These are phyloP conservation scores for Porites evermanni DNA, from an alignment of 92 coral and sea anemone genomes.

Conservation along the genomic window DNA sequence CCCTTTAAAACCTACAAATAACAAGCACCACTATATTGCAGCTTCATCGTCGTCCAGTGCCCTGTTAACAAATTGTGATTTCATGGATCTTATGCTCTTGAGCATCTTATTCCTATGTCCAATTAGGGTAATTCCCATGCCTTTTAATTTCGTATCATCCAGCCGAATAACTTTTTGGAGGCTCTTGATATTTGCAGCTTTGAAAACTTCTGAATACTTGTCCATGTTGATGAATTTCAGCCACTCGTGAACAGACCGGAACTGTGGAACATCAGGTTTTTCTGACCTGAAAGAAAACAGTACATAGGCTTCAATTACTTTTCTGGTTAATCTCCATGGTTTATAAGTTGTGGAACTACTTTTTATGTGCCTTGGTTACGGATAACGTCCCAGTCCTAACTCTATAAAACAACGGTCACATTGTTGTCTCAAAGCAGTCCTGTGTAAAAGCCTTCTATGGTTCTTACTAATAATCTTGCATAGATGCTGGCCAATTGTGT, in stretches of 20 bases:
- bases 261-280: slow-evolving; percentile 43
- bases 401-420: too few species aligned
- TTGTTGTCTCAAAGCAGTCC: too few species aligned
- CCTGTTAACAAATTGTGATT: slow-evolving; percentile 33
- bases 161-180: slow-evolving; percentile 65
- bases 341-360: too few species aligned
- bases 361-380: too few species aligned
- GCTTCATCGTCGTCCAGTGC: slow-evolving; percentile 9
- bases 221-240: slow-evolving; percentile 83
- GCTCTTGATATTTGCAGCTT: slow-evolving; percentile 51
- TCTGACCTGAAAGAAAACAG: slow-evolving; percentile 13
- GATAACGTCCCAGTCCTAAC: too few species aligned
- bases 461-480: too few species aligned
- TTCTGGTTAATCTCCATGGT: too few species aligned
- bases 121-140: slow-evolving; percentile 83
- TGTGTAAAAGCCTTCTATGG: too few species aligned
- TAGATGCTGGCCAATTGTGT: too few species aligned
- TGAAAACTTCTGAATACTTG: slow-evolving; percentile 63
- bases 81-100: slow-evolving; percentile 87
- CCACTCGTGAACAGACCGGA: slow-evolving; percentile 81
- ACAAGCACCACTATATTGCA: not conserved
- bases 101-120: slow-evolving; percentile 95
- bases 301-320: too few species aligned
- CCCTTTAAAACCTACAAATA: too few species aligned
- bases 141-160: slow-evolving; percentile 67